Evolutionary conservation across 2,888 invertebrate species (phyloP), one percentile per base, ranked within the genome.

Genomic region (Ceriagrion tenellum): DNA sequence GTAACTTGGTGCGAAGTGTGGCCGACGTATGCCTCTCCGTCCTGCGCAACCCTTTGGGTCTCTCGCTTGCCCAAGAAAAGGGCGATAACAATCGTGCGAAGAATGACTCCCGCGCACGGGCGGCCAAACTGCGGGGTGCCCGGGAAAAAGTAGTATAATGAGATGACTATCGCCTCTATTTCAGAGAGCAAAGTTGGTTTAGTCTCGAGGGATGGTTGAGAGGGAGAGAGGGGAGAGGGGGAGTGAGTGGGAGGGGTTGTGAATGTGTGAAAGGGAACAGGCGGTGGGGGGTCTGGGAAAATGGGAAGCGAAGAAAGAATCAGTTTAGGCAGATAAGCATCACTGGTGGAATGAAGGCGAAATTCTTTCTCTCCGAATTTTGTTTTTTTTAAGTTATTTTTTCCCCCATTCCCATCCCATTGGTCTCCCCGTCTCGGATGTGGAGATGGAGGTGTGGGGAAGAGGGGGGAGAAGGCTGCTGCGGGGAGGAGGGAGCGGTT

Each of bases 251-350:
- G 90, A 90, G 90, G 56, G 90, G 30, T 12, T 8, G 90, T 30
- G 47, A 20, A 30, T 1, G 59, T n/a, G 89, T 30, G 90, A 47
- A 30, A 90, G 47, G 16, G 18, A 90, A 63, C 55, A 10, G 59
- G 88, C 12, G 35, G 90, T 26, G 90, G 90, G 35, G 91, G 55
- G 30, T 56, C 40, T 35, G 59, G 26, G 93, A 56, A 88, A 20
- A 88, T 55, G 56, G 4, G 59, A 59, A 55, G 74, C 30, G 88
- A 81, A 95, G 35, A 81, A 69, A 95, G 95, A 95, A 56, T 69
- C 69, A 69, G 69, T 69, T 69, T 26, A 69, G 69, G 69, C 26
- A 69, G 69, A 69, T 69, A 69, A 69, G 26, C 23, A 23, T 26
- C n/a, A 2, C 1, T 20, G 0, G 69, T 20, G 69, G n/a, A 69